Evolutionary conservation across 2,797 vertebrate genomes (phyloP), one percentile per base, ranked within the genome.

Genomic region (Muscicapa striata): DNA sequence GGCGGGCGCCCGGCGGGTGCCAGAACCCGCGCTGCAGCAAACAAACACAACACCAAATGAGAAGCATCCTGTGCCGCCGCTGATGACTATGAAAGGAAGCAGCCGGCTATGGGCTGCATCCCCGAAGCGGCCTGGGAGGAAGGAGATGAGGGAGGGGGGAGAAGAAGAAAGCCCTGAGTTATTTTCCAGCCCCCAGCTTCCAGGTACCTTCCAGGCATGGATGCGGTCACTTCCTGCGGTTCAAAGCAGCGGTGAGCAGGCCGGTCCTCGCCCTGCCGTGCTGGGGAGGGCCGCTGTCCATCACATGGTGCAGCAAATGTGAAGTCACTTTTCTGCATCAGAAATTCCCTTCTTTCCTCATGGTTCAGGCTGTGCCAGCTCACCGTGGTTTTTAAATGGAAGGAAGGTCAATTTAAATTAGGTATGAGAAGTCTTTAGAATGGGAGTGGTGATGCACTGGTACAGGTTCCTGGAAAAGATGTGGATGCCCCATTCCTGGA

Each of bases 21-120:
- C 96, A 96, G 94, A 91, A 93, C 75, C 70, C 29, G 36, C 38
- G n/a, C 80, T 45, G 88, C 82, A 76, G 93, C 94, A 94, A 96
- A 95, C 94, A 95, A 94, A 96, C 95, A 94, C 87, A 63, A 70
- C 94, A 90, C 93, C 91, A 96, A 93, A 92, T 76, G 95, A 94
- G 96, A 96, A 96, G 96, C 96, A 95, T 96, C 96, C 96, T 97
- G 96, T 94, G 91, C 87, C 34, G 88, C 93, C 27, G 46, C 80
- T 15, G 91, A 96, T 88, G 94, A 93, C 95, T 91, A 92, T 87
- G 93, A 95, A 96, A 97, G 97, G 97, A 97, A 97, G 94, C 88
- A 87, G 95, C 95, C 96, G 74, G 58, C 91, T 49, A 93, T 88
- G 88, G 94, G 73, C 90, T 87, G 67, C 69, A 10, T 70, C 89